phyloP scores from a whole-genome alignment of 2,888 invertebrate genomes.

The Sesamia inferens region DNA sequence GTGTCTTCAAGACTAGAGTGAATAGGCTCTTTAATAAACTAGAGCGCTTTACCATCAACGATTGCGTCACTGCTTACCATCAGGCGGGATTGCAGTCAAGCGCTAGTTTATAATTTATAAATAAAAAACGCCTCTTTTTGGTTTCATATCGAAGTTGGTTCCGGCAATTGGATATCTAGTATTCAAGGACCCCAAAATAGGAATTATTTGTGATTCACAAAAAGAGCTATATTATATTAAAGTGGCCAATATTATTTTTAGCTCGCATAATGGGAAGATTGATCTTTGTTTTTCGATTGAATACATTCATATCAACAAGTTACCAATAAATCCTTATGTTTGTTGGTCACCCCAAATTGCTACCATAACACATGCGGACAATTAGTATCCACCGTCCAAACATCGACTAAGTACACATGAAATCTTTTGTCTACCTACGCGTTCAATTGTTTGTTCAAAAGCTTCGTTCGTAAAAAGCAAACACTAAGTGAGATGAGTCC shows the following conservation, averaged over 20 bases:
- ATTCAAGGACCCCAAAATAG: background rate
- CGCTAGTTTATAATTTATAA: too few species aligned
- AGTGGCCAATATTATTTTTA: too few species aligned
- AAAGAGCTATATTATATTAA: background rate
- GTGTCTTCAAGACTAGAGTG: too few species aligned
- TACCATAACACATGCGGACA: constrained; percentile 30
- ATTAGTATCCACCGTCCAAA: constrained; percentile 47
- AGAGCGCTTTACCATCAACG: too few species aligned
- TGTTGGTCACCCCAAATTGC: constrained; percentile 2
- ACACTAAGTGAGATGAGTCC: constrained; percentile 72
- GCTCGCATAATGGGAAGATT: too few species aligned
- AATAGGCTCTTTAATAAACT: too few species aligned
- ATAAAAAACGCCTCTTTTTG: too few species aligned
- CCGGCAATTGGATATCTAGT: too few species aligned
- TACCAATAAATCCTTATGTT: background rate
- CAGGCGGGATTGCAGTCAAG: too few species aligned
- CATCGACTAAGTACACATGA: constrained; percentile 61
- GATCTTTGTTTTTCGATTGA: too few species aligned
- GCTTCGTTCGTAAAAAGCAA: constrained; percentile 62
- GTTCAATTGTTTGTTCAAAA: constrained; percentile 71
- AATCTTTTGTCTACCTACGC: constrained; percentile 66
- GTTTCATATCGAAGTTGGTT: too few species aligned
- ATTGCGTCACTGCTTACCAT: too few species aligned
- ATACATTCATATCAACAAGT: background rate
- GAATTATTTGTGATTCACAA: background rate